Percentiles rank a stretch among this genome's conserved stretches.
These are phyloP conservation scores for Globodera ellingtonae DNA, from an alignment of 1,140 invertebrate genomes.

Conservation along the genomic window DNA sequence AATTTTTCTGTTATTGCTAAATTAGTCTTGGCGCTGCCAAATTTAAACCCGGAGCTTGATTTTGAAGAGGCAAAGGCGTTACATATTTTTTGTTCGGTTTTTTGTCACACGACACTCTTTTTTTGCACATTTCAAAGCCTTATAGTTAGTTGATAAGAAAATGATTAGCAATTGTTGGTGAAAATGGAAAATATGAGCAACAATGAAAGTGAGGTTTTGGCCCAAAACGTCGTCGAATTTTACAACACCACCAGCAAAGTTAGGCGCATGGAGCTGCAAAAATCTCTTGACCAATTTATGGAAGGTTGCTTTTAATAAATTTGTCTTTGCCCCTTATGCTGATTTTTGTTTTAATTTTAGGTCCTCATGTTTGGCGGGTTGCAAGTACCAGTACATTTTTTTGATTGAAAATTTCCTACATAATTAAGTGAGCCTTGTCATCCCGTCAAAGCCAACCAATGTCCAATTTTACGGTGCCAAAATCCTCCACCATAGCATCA, in stretches of 20 bases:
- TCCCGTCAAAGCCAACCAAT: constrained; percentile 7
- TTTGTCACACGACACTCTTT: too few relatives aligned
- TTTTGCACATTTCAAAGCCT: too few relatives aligned
- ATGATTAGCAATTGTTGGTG: neutral
- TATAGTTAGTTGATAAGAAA: neutral
- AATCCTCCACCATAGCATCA: constrained; percentile 5
- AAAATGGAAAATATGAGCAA: neutral
- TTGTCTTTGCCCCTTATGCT: neutral
- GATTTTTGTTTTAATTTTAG: neutral
- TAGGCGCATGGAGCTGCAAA: neutral
- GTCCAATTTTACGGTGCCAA: constrained; percentile 34
- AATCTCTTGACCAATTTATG: neutral
- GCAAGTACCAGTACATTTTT: neutral
- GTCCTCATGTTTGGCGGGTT: neutral
- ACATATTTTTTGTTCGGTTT: neutral
- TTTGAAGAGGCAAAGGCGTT: neutral
- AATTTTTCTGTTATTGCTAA: neutral
- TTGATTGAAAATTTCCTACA: neutral
- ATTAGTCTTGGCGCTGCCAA: neutral
- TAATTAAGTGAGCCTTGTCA: neutral
- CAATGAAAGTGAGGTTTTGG: neutral
- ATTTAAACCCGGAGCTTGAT: neutral
- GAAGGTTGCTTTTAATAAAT: constrained; percentile 4
- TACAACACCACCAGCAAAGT: neutral
- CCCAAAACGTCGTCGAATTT: neutral